Conservation (phyloP, 2,888 invertebrate species). For the Timema cristinae region DNA sequence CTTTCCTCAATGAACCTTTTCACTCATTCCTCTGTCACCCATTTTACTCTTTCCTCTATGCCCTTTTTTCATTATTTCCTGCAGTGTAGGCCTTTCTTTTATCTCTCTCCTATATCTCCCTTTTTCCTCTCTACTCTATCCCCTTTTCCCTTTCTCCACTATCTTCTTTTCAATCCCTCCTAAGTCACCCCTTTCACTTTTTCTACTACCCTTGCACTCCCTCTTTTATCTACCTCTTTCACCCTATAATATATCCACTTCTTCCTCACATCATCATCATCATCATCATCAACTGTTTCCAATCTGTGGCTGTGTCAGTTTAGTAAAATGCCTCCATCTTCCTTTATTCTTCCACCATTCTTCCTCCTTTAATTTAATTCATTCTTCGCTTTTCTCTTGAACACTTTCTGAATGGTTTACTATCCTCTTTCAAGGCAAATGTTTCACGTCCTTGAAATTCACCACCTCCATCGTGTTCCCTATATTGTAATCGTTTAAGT, state of each 20-base stretch:
- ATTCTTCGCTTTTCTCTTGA: no score
- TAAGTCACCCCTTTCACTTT: background rate
- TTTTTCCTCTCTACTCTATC: conserved; percentile 35
- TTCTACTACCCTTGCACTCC: background rate
- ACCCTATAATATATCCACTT: background rate
- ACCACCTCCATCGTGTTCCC: no score
- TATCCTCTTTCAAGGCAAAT: no score
- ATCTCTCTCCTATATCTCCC: conserved; percentile 31
- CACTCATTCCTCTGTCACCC: background rate
- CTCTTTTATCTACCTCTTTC: background rate
- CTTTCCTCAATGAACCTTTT: background rate
- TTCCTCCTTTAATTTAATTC: no score
- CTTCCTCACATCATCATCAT: no score
- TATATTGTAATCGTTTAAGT: no score
- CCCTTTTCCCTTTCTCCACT: background rate
- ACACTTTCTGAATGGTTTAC: no score
- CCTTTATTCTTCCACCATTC: no score
- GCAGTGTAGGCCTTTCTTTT: conserved; percentile 18
- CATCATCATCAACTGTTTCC: no score
- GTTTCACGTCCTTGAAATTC: no score
- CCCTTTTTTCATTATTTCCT: conserved; percentile 14
- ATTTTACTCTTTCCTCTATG: background rate
- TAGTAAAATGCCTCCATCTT: no score
- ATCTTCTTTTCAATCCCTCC: conserved; percentile 1
- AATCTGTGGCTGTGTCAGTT: no score